Base-by-base conservation (phyloP, 1,140 invertebrate species). In the Camponotus pennsylvanicus region DNA sequence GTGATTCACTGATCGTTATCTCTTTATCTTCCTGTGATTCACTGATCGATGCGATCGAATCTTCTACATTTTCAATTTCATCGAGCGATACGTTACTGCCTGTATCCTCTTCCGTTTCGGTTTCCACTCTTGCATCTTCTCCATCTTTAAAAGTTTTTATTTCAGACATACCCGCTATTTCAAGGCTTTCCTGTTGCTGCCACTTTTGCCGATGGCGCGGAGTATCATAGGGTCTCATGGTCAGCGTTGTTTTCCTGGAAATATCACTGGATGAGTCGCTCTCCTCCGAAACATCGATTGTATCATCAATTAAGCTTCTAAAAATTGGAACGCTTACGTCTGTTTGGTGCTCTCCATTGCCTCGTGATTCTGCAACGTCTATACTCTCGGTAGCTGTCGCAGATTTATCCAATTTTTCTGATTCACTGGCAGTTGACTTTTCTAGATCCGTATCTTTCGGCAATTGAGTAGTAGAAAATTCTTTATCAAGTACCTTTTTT, bases 241-340 rank as follows among this genome's bases (percentile, higher is more conserved):
- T 92, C 76, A 95, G 77, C 85, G 93, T 93, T 21, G 94, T 95
- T 90, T 93, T 93, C 77, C 92, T 93, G 2, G 95, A 95, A 73
- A 93, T 89, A 86, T 95, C 94, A 87, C 94, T 95, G 6, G 93
- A 94, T 40, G 93, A 93, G 85, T 95, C 94, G 84, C 92, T 94
- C 2, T 95, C 93, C 13, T 93, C 90, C 11, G 87, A 92, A 73
- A 90, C 79, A 40, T 89, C 88, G 37, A 84, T 4, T 45, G 73
- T 86, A 57, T 90, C 82, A 63, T 90, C 82, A 73, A 86, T 69
- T 75, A 83, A 75, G 40, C 73, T 90, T 21, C 86, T 88, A 88
- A 90, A 90, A 88, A 90, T 89, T 71, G 89, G 78, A 61, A 79
- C 82, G 82, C 86, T 88, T 90, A 91, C 91, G 79, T 89, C 87